phyloP scores from a whole-genome alignment of 1,140 invertebrate species.

The Papilio xuthus region DNA sequence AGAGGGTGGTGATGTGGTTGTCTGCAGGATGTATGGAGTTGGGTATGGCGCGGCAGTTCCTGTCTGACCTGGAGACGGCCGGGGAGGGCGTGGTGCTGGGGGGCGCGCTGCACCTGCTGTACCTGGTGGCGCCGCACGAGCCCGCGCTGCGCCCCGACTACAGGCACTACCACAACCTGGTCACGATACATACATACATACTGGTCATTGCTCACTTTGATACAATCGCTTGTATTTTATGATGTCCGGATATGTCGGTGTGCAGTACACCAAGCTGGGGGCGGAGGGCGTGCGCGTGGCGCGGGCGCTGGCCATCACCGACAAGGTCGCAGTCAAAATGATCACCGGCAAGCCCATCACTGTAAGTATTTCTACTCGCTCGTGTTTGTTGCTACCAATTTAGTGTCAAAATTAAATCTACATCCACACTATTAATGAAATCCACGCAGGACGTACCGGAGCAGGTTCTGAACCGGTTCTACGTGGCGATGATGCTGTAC shows the following conservation, averaged over 20 bases:
- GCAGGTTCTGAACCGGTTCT: conserved; percentile 88
- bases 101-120: conserved; percentile 66
- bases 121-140: conserved; percentile 68
- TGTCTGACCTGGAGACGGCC: conserved; percentile 55
- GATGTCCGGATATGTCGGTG: conserved; percentile 37
- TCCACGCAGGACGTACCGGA: conserved; percentile 83
- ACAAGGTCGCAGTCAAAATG: conserved; percentile 84
- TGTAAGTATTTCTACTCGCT: conserved; percentile 55
- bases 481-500: conserved; percentile 91
- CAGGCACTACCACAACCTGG: conserved; percentile 69
- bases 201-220: not conserved
- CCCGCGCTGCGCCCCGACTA: conserved; percentile 60
- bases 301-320: conserved; percentile 86
- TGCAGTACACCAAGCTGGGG: conserved; percentile 82
- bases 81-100: conserved; percentile 59
- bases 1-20: not conserved
- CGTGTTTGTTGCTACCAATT: too few relatives aligned
- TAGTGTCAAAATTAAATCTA: too few relatives aligned
- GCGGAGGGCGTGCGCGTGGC: conserved; percentile 84
- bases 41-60: conserved; percentile 49
- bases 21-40: conserved; percentile 65
- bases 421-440: too few relatives aligned
- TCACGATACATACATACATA: conserved; percentile 39
- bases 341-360: conserved; percentile 82
- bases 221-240: not conserved